phyloP scores from a whole-genome alignment of 2,888 invertebrate genomes.

The Morpho helenor region DNA sequence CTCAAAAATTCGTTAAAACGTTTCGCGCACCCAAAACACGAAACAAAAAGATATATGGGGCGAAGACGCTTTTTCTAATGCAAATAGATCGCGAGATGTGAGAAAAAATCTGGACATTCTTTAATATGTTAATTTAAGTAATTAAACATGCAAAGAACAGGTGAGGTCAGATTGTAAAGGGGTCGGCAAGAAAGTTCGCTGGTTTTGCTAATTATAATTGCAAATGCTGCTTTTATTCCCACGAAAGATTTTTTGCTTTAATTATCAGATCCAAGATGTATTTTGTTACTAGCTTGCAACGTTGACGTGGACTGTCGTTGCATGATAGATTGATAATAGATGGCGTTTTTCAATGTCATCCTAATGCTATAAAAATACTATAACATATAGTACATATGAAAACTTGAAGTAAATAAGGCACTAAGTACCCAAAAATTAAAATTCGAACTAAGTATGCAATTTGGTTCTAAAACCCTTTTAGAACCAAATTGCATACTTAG shows the following conservation, averaged over 20 bases:
- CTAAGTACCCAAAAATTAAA: no score
- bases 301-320: no score
- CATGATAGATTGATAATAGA: no score
- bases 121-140: slow-evolving; percentile 38
- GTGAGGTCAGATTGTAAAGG: slow-evolving; percentile 62
- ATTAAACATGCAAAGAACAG: slow-evolving; percentile 52
- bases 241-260: slow-evolving; percentile 26
- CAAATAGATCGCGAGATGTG: slow-evolving; percentile 44
- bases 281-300: not conserved
- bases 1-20: slow-evolving; percentile 17
- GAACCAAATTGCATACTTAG: no score
- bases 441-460: no score
- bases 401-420: no score
- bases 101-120: slow-evolving; percentile 36
- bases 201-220: slow-evolving; percentile 49
- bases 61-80: slow-evolving; percentile 25
- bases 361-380: no score
- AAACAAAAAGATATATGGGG: slow-evolving; percentile 19
- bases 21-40: slow-evolving; percentile 13
- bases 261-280: not conserved
- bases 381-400: no score
- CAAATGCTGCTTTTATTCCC: slow-evolving; percentile 48
- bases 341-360: no score
- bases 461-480: no score
- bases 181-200: slow-evolving; percentile 44